phyloP scores from a whole-genome alignment of 2,113 vertebrate genomes.

The Sapayoa aenigma region DNA sequence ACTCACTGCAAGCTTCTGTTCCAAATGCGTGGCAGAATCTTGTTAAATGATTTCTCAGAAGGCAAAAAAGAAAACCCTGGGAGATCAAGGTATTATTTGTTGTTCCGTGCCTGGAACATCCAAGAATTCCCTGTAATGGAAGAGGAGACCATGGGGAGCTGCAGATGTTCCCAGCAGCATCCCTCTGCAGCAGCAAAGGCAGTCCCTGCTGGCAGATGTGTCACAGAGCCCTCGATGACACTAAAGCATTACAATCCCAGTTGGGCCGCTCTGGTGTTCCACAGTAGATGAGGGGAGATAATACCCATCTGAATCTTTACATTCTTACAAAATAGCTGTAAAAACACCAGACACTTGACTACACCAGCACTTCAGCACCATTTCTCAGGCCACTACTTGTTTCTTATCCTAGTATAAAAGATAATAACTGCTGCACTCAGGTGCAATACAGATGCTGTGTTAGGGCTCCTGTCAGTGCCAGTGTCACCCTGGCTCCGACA shows the following conservation, averaged over 20 bases:
- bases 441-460: neutral
- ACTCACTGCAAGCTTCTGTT: neutral
- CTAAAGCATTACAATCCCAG: neutral
- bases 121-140: neutral
- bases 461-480: neutral
- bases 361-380: neutral
- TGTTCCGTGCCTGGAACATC: neutral
- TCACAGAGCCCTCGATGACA: neutral
- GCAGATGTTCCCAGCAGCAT: neutral
- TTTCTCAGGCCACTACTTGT: neutral
- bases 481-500: neutral
- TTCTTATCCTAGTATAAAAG: neutral
- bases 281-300: neutral
- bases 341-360: neutral
- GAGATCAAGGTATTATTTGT: neutral
- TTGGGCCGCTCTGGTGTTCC: neutral
- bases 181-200: neutral
- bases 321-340: neutral
- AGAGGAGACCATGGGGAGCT: neutral
- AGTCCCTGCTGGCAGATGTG: neutral
- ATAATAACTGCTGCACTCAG: neutral
- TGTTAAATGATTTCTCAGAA: neutral
- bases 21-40: neutral
- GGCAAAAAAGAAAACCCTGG: neutral
- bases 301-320: neutral